Conservation (phyloP, 2,888 invertebrate species). For the Blastobasis lacticolella region DNA sequence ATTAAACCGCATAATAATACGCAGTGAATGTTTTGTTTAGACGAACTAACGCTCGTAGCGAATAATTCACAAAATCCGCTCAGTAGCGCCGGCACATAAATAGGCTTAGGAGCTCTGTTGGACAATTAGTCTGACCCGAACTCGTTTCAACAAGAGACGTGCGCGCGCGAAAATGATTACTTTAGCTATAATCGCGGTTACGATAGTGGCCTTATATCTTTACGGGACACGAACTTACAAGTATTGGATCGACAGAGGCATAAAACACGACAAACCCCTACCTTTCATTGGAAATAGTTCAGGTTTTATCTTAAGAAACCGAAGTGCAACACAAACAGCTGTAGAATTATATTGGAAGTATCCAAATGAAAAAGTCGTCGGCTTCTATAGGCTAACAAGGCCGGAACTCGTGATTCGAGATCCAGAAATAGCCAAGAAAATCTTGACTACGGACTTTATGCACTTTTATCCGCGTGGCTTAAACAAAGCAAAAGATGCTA, state of each 20-base stretch:
- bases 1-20: no score
- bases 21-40: no score
- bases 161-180: background rate
- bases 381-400: conserved; percentile 9
- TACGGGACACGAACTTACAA: conserved; percentile 12
- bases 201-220: conserved; percentile 12
- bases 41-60: no score
- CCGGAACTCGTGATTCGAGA: conserved; percentile 19
- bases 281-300: conserved; percentile 15
- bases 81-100: no score
- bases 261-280: conserved; percentile 16
- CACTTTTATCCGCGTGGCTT: conserved; percentile 15
- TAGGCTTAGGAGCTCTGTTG: no score
- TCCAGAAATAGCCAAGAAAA: conserved; percentile 16
- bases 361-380: conserved; percentile 16
- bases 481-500: conserved; percentile 6
- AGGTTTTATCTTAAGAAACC: conserved; percentile 5
- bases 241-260: conserved; percentile 15
- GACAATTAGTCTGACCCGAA: no score
- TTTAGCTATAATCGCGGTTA: background rate
- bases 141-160: no score
- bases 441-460: conserved; percentile 17
- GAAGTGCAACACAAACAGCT: conserved; percentile 9
- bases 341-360: conserved; percentile 15
- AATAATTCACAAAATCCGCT: no score